These are phyloP conservation scores for Lypha dubia DNA, from an alignment of 2,888 invertebrate species.

Conservation along the genomic window DNA sequence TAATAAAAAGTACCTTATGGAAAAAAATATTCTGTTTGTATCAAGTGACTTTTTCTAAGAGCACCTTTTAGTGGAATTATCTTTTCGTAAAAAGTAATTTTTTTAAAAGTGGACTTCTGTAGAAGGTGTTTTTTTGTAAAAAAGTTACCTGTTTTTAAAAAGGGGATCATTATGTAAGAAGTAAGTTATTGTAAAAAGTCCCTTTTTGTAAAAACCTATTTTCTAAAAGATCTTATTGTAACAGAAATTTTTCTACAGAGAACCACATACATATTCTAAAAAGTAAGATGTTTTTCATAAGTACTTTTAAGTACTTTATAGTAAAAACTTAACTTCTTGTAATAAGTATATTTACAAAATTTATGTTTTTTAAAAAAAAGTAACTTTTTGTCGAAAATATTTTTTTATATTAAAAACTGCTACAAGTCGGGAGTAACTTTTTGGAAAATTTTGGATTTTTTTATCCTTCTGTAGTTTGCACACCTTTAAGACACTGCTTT, in stretches of 20 bases:
- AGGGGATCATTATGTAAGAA: too few species aligned
- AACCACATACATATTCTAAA: too few species aligned
- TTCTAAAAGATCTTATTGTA: too few species aligned
- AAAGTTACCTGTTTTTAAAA: neutral
- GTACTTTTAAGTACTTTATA: too few species aligned
- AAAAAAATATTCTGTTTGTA: too few species aligned
- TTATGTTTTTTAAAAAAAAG: neutral
- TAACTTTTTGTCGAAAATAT: neutral
- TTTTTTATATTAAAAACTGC: too few species aligned
- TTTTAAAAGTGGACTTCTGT: neutral
- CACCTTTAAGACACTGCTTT: slow-evolving; percentile 2
- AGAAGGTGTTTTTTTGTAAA: neutral
- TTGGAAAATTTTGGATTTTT: too few species aligned
- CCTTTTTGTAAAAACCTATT: neutral
- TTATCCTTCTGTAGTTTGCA: neutral
- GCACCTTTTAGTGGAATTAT: neutral
- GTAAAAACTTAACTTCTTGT: neutral
- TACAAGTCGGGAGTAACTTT: too few species aligned
- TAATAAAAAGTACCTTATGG: too few species aligned
- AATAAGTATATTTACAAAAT: too few species aligned
- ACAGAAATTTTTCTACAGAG: too few species aligned
- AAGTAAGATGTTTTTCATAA: too few species aligned
- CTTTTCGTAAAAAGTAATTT: neutral
- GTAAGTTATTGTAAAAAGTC: neutral
- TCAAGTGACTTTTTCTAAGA: neutral